Evolutionary conservation across 2,888 invertebrate species (phyloP).

Genomic region (Tillus elongatus): DNA sequence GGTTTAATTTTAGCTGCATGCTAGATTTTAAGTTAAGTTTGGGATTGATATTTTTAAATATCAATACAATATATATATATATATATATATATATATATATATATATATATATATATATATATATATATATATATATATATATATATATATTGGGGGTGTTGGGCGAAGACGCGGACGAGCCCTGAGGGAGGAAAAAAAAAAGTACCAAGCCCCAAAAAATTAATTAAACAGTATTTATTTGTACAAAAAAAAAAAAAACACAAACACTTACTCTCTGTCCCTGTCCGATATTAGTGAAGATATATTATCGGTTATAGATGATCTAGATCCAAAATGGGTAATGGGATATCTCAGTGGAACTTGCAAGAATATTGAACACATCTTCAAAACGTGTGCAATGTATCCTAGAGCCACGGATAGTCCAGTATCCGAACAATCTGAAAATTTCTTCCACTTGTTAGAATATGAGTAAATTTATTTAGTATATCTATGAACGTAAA

Average conservation of each 20-base stretch:
- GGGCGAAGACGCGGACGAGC: too few species aligned
- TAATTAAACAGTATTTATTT: constrained; percentile 4
- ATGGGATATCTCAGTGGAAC: constrained; percentile 81
- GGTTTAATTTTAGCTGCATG: too few species aligned
- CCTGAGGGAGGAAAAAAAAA: too few species aligned
- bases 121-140: too few species aligned
- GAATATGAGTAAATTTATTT: constrained; percentile 38
- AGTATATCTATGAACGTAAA: too few species aligned
- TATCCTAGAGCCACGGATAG: constrained; percentile 82
- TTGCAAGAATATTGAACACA: constrained; percentile 74
- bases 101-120: too few species aligned
- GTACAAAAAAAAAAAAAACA: not conserved
- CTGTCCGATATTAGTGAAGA: constrained; percentile 58
- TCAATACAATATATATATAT: too few species aligned
- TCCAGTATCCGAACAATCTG: constrained; percentile 49
- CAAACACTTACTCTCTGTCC: constrained; percentile 57
- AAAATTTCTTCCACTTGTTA: constrained; percentile 28
- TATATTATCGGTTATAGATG: constrained; percentile 71
- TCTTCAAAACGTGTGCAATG: constrained; percentile 71
- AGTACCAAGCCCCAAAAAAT: too few species aligned
- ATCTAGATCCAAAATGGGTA: constrained; percentile 70
- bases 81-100: too few species aligned
- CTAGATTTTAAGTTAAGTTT: too few species aligned
- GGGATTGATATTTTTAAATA: too few species aligned
- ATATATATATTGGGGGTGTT: too few species aligned